These are phyloP conservation scores for Nineta flava DNA, from an alignment of 2,888 invertebrate species.

Conservation along the genomic window DNA sequence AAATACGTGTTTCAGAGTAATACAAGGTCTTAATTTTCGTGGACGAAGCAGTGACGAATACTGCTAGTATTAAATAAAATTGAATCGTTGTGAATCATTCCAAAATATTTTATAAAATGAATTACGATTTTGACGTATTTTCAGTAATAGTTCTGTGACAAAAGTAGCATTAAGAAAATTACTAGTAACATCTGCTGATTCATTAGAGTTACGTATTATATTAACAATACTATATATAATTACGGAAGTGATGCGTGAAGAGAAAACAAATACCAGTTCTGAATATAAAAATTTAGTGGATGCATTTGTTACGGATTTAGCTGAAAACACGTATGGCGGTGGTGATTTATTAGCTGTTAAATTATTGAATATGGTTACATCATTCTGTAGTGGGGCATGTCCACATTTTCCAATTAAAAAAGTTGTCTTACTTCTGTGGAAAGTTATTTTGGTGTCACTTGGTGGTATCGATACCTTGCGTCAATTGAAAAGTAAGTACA, in stretches of 20 bases:
- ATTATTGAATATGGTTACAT: constrained; percentile 88
- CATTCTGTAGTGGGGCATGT: constrained; percentile 87
- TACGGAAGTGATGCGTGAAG: constrained; percentile 81
- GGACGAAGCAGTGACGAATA: too few relatives aligned
- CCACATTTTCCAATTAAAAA: constrained; percentile 99
- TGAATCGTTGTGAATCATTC: too few relatives aligned
- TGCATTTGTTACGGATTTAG: constrained; percentile 27
- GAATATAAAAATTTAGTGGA: constrained; percentile 33
- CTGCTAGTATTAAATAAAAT: too few relatives aligned
- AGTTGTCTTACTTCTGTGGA: constrained; percentile 88
- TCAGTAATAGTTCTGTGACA: constrained; percentile 47
- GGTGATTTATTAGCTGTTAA: constrained; percentile 81
- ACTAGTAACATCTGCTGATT: constrained; percentile 76
- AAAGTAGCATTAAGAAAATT: constrained; percentile 58
- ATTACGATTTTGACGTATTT: constrained; percentile 1
- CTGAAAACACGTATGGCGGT: constrained; percentile 40
- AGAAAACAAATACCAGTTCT: constrained; percentile 29
- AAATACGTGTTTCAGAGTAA: too few relatives aligned
- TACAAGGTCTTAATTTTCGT: too few relatives aligned
- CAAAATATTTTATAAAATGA: too few relatives aligned
- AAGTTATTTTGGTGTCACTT: constrained; percentile 76
- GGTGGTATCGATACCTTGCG: constrained; percentile 81
- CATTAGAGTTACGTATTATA: constrained; percentile 79
- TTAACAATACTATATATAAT: constrained; percentile 88
- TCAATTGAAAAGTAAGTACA: constrained; percentile 45